phyloP scores from a whole-genome alignment of 2,113 vertebrate genomes.

The Protobothrops flavoviridis region DNA sequence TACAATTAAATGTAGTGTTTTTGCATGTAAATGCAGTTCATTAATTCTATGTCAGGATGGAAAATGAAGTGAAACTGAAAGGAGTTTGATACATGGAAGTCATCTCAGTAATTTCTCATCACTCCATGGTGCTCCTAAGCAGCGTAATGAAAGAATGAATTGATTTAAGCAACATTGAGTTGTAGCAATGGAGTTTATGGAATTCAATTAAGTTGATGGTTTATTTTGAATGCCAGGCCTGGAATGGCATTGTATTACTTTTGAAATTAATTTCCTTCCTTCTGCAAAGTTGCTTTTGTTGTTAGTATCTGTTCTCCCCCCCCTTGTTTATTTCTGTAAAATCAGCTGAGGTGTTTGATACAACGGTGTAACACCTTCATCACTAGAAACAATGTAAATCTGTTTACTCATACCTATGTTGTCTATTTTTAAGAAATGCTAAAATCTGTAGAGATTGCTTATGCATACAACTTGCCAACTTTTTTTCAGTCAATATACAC shows the following conservation, averaged over 20 bases:
- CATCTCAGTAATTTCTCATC: slow-evolving; percentile 69
- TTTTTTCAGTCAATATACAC: not conserved
- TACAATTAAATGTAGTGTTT: slow-evolving; percentile 75
- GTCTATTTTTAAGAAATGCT: slow-evolving; percentile 19
- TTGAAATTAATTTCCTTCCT: slow-evolving; percentile 71
- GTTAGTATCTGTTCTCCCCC: slow-evolving; percentile 23
- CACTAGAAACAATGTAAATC: slow-evolving; percentile 42
- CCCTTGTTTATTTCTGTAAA: slow-evolving; percentile 46
- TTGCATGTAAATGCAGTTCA: slow-evolving; percentile 68
- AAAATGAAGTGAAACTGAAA: slow-evolving; percentile 70
- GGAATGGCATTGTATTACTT: slow-evolving; percentile 63
- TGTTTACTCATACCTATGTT: slow-evolving; percentile 39
- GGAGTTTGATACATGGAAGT: slow-evolving; percentile 68
- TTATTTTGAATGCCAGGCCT: slow-evolving; percentile 66
- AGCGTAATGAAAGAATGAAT: slow-evolving; percentile 74
- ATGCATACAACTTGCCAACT: not conserved
- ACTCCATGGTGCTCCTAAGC: slow-evolving; percentile 64
- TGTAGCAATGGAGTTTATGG: slow-evolving; percentile 68
- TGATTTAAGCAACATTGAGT: slow-evolving; percentile 74
- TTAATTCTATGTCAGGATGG: slow-evolving; percentile 68
- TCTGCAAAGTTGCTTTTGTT: slow-evolving; percentile 56
- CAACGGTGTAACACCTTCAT: slow-evolving; percentile 41
- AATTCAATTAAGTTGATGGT: slow-evolving; percentile 75
- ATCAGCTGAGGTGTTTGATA: slow-evolving; percentile 45
- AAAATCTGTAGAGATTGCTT: slow-evolving; percentile 33